Evolutionary conservation across 1,140 invertebrate species (phyloP).

Genomic region (Pomacea maculata): DNA sequence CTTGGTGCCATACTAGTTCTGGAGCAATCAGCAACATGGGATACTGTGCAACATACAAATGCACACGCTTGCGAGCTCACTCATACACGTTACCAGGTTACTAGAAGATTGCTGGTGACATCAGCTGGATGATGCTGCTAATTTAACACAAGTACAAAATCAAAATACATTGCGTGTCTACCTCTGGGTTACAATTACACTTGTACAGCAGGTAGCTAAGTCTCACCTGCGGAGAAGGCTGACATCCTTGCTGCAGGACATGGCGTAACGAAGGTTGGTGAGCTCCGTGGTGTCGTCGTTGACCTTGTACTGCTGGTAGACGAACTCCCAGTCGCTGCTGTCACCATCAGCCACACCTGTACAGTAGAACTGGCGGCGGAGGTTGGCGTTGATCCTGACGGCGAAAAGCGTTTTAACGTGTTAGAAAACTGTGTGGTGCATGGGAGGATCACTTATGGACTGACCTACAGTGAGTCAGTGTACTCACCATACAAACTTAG

Average conservation of each 20-base stretch:
- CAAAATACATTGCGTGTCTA: no score
- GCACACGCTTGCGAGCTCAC: no score
- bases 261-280: constrained; percentile 72
- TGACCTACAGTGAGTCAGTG: not conserved
- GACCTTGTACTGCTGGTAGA: constrained; percentile 76
- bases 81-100: no score
- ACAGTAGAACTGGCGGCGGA: constrained; percentile 77
- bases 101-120: no score
- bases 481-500: not conserved
- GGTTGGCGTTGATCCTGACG: constrained; percentile 78
- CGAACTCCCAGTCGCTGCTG: constrained; percentile 78
- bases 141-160: no score
- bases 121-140: no score
- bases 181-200: no score
- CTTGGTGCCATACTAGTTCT: no score
- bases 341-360: constrained; percentile 78
- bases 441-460: no score
- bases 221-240: constrained; percentile 56
- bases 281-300: constrained; percentile 67
- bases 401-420: not conserved
- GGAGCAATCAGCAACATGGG: no score
- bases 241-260: constrained; percentile 73
- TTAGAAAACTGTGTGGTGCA: no score
- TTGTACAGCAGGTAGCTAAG: not conserved
- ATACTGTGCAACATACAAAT: no score